Evolutionary conservation across 2,888 invertebrate species (phyloP).

Genomic region (Ormyrus thymus): DNA sequence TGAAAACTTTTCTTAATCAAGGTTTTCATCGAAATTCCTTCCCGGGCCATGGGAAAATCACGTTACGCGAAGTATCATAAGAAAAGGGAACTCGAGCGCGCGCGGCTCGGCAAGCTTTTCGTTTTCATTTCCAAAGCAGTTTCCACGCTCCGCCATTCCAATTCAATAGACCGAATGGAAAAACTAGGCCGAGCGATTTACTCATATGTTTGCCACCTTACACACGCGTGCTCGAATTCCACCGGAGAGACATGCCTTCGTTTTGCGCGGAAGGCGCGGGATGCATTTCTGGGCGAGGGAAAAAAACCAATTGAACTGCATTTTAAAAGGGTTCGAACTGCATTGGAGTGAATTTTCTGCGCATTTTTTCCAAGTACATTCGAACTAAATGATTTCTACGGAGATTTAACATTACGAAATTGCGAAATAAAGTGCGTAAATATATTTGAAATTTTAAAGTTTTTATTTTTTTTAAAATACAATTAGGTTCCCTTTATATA

Average conservation of each 20-base stretch:
- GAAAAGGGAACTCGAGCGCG: slow-evolving; percentile 29
- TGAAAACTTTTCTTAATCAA: no score
- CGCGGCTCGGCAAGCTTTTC: slow-evolving; percentile 54
- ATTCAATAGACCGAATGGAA: slow-evolving; percentile 52
- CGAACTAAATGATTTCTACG: no score
- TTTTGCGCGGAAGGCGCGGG: not conserved
- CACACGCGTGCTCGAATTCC: not conserved
- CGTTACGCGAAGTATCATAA: slow-evolving; percentile 15
- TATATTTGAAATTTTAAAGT: no score
- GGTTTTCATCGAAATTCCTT: slow-evolving; percentile 33
- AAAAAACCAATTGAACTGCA: slow-evolving; percentile 14
- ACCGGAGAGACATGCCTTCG: slow-evolving; percentile 18
- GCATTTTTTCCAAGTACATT: no score
- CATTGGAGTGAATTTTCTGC: no score
- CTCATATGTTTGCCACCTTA: slow-evolving; percentile 16
- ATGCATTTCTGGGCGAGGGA: not conserved
- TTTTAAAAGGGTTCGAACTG: not conserved
- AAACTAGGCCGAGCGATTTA: slow-evolving; percentile 49
- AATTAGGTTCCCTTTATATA: no score
- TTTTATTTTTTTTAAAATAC: no score
- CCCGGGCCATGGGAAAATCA: slow-evolving; percentile 1
- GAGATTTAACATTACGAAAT: no score
- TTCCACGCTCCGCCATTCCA: slow-evolving; percentile 33
- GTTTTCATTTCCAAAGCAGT: slow-evolving; percentile 55
- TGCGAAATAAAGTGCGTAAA: no score